Evolutionary conservation across 2,888 invertebrate species (phyloP), one percentile per base, ranked within the genome.

Genomic region (Drosophila lutescens): DNA sequence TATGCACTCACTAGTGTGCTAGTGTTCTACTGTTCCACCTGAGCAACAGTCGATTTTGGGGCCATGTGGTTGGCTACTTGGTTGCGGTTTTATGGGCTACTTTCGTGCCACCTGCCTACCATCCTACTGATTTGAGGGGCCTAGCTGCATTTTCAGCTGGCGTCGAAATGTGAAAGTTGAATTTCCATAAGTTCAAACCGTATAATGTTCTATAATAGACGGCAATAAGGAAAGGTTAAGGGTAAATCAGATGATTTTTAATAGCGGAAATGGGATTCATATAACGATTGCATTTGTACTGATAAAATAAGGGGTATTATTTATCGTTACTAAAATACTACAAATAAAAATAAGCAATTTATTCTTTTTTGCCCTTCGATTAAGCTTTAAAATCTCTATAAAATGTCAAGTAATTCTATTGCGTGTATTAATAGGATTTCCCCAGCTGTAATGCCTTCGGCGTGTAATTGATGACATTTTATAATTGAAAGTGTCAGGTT

Each of bases 151-250:
- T 47, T 66, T 50, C 46, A 5, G 56, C 26, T 26, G 63, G 38
- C 65, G 50, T 43, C 61, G 53, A 72, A 82, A 80, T 80, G 74
- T 75, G 71, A 80, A 74, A 86, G 73, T 77, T 80, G 63, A 84
- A 68, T 66, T 69, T 76, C 62, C 58, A 60, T 53, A 26, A 60
- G 63, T 57, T 62, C 53, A 53, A 13, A 12, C 41, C 10, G 9
- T 15, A 60, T 34, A 65, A 49, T 61, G 60, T 57, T 44, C 9
- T 17, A 23, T 20, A 50, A 43, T 20, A 34, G 38, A 20, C 32
- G 26, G 9, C 6, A 8, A 32, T 23, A 46, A 34, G 17, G 5
- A 34, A 54, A 62, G 53, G 50, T 43, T 61, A 55, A 34, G 56
- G 43, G 12, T 69, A 26, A 30, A 15, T 30, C 36, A 30, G 57